Evolutionary conservation across 2,113 vertebrate species (phyloP), one percentile per base, ranked within the genome.

Genomic region (Acinonyx jubatus): DNA sequence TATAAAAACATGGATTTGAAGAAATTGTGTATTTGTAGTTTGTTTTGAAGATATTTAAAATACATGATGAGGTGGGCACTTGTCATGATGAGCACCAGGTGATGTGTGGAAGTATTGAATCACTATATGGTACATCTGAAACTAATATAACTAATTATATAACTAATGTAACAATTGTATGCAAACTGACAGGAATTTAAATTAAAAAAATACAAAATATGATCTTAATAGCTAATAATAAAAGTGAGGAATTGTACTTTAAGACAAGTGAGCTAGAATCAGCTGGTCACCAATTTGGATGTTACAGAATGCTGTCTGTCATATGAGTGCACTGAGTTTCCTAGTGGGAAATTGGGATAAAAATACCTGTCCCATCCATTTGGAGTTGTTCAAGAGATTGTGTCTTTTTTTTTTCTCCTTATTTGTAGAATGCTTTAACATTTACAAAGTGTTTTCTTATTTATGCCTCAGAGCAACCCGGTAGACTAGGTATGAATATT

Each of bases 351-450:
- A 65, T 18, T 41, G 63, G 71, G 31, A 14, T 90, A 36, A 84
- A 69, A 61, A 63, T 14, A 38, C 33, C 27, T 73, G 33, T 36
- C 33, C 74, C 50, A 80, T 78, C 27, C 76, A 84, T 14, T 82
- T 45, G 63, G 33, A 45, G 29, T 55, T 38, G 36, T 38, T 81
- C 55, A 52, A 73, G 81, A 87, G 78, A 52, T 68, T 66, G 4
- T 87, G 16, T 50, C 7, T 36, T 3, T 33, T 76, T 88, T 92
- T 73, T 33, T 61, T 18, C 10, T 68, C 84, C 48, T 95, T 85
- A 29, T 89, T 57, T 25, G 31, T 89, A 50, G 61, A 94, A 33
- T 69, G 79, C 85, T 95, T 91, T 93, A 91, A 78, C 19, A 73
- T 92, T 82, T 74, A n/a, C 38, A 66, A 23, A 65, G 8, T 88